Conservation (phyloP, 2,113 vertebrate species). For the Mungos mungo region DNA sequence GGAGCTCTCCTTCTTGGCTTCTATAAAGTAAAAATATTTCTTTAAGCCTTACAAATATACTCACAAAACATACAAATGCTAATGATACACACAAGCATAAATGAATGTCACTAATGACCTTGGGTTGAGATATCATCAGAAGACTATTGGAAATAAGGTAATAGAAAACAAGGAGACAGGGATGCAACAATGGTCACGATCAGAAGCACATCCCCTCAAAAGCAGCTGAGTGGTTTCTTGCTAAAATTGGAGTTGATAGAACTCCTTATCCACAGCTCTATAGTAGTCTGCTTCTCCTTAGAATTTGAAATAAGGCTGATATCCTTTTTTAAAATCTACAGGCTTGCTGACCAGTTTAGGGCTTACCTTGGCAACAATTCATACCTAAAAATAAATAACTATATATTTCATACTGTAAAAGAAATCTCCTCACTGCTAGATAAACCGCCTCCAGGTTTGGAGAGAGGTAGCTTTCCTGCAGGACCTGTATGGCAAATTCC, state of each 20-base stretch:
- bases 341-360: not conserved
- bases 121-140: not conserved
- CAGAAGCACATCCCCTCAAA: not conserved
- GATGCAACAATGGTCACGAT: not conserved
- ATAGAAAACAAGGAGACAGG: not conserved
- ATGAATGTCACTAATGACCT: not conserved
- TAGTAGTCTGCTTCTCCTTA: not conserved
- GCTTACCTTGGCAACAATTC: not conserved
- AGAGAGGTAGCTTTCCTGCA: not conserved
- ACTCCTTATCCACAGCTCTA: not conserved
- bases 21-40: not conserved
- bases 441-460: not conserved
- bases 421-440: not conserved
- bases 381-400: not conserved
- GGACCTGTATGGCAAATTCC: not conserved
- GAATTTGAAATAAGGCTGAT: not conserved
- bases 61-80: not conserved
- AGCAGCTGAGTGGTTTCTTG: not conserved
- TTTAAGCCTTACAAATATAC: not conserved
- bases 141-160: not conserved
- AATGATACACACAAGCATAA: not conserved
- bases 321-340: not conserved
- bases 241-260: not conserved
- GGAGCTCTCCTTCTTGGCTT: not conserved
- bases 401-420: not conserved